phyloP scores from a whole-genome alignment of 2,888 invertebrate species.

The Rapana venosa region DNA sequence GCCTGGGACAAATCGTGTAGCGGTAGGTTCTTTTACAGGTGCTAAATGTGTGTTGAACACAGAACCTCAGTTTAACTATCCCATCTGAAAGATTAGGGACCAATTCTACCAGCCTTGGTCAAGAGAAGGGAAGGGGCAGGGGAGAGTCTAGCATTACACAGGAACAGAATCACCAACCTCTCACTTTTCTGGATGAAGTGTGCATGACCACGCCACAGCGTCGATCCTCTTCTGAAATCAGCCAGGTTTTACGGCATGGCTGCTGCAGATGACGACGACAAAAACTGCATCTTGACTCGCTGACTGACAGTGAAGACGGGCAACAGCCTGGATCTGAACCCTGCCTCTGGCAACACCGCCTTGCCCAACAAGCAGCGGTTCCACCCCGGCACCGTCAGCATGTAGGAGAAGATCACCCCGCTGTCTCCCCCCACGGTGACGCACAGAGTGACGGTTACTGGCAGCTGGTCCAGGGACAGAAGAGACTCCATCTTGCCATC shows the following conservation, averaged over 20 bases:
- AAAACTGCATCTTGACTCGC: conserved; percentile 74
- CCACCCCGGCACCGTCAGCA: conserved; percentile 64
- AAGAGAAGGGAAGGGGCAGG: neutral
- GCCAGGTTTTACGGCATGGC: conserved; percentile 18
- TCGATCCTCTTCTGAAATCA: neutral
- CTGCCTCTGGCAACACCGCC: conserved; percentile 60
- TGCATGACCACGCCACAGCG: neutral
- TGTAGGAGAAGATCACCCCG: conserved; percentile 66
- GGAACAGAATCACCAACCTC: too few relatives aligned
- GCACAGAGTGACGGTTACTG: conserved; percentile 68
- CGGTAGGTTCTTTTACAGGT: too few relatives aligned
- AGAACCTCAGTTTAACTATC: too few relatives aligned
- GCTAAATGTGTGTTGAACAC: too few relatives aligned
- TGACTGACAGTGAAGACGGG: conserved; percentile 76
- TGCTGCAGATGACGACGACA: conserved; percentile 40
- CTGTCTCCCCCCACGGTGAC: conserved; percentile 64
- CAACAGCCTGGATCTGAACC: conserved; percentile 47
- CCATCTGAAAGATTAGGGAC: too few relatives aligned
- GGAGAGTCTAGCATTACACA: neutral
- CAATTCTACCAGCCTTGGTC: neutral
- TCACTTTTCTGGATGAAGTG: too few relatives aligned
- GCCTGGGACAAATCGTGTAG: too few relatives aligned
- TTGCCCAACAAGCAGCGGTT: conserved; percentile 68
- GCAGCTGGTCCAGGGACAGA: conserved; percentile 67
- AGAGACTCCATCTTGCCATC: conserved; percentile 66